phyloP scores from a whole-genome alignment of 2,888 invertebrate species.

The Euproctis similis region DNA sequence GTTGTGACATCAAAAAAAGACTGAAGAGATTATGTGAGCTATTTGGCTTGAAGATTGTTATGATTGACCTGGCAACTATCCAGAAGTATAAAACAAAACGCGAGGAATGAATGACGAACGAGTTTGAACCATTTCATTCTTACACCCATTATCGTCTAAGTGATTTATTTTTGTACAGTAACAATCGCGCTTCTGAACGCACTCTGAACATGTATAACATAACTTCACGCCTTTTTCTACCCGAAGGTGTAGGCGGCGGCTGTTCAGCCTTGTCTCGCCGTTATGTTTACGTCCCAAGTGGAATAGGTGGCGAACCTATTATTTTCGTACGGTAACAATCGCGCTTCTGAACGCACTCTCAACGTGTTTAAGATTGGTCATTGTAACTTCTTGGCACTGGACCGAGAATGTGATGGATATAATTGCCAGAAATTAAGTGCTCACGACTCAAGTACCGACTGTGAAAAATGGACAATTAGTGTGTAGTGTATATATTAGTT shows the following conservation, averaged over 20 bases:
- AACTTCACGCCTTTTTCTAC: too few species aligned
- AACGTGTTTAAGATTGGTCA: slow-evolving; percentile 58
- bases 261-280: too few species aligned
- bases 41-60: too few species aligned
- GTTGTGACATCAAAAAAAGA: too few species aligned
- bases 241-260: too few species aligned
- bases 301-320: too few species aligned
- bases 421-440: slow-evolving; percentile 54
- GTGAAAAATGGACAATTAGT: slow-evolving; percentile 52
- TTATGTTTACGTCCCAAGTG: too few species aligned
- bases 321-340: too few species aligned
- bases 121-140: slow-evolving; percentile 68
- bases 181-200: slow-evolving; percentile 46
- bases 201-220: slow-evolving; percentile 57
- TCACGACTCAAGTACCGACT: slow-evolving; percentile 42
- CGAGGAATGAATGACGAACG: slow-evolving; percentile 58
- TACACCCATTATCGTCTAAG: slow-evolving; percentile 70
- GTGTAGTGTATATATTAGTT: slow-evolving; percentile 53
- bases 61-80: too few species aligned
- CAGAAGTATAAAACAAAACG: too few species aligned
- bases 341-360: slow-evolving; percentile 51
- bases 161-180: slow-evolving; percentile 71
- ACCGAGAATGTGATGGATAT: slow-evolving; percentile 46
- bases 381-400: slow-evolving; percentile 57
- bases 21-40: too few species aligned